Percentiles rank a stretch among this genome's conserved stretches.
These are phyloP conservation scores for Amphiprion clarkii DNA, from an alignment of 2,797 vertebrate genomes.

Conservation along the genomic window DNA sequence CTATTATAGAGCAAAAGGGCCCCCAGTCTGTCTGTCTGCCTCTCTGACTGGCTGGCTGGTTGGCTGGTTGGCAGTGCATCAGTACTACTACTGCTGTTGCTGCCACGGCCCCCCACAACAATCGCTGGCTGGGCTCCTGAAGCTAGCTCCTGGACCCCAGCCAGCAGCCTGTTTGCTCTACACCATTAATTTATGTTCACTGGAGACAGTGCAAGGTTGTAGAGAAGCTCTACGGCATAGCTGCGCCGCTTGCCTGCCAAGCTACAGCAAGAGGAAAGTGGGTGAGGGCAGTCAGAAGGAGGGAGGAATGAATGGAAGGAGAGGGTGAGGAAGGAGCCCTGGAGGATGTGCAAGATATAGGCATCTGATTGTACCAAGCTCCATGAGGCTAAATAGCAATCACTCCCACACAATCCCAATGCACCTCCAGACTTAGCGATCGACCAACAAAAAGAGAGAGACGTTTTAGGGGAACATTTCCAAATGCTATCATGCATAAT, in stretches of 20 bases:
- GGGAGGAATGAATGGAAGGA: constrained; percentile 53
- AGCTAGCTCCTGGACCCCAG: constrained; percentile 84
- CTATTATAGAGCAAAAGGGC: constrained; percentile 86
- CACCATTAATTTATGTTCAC: constrained; percentile 95
- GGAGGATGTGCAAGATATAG: constrained; percentile 85
- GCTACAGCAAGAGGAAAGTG: constrained; percentile 83
- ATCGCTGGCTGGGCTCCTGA: constrained; percentile 88
- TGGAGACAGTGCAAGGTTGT: constrained; percentile 93
- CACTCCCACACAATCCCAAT: constrained; percentile 86
- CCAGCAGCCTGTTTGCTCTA: constrained; percentile 93
- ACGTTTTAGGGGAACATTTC: constrained; percentile 55
- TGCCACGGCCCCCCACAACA: constrained; percentile 86
- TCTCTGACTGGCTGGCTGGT: constrained; percentile 76
- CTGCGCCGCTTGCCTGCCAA: constrained; percentile 89
- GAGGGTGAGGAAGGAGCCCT: constrained; percentile 80
- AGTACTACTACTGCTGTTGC: constrained; percentile 74
- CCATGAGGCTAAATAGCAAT: constrained; percentile 88
- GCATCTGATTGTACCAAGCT: constrained; percentile 84
- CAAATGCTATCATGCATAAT: constrained; percentile 65
- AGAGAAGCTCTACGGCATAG: constrained; percentile 86
- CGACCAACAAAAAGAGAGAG: constrained; percentile 48
- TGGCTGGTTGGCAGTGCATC: constrained; percentile 87
- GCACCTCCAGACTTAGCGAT: constrained; percentile 76
- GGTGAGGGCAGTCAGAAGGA: constrained; percentile 61
- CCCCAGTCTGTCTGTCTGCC: constrained; percentile 75